phyloP scores from a whole-genome alignment of 2,113 vertebrate species.

The Neolamprologus variostigma region DNA sequence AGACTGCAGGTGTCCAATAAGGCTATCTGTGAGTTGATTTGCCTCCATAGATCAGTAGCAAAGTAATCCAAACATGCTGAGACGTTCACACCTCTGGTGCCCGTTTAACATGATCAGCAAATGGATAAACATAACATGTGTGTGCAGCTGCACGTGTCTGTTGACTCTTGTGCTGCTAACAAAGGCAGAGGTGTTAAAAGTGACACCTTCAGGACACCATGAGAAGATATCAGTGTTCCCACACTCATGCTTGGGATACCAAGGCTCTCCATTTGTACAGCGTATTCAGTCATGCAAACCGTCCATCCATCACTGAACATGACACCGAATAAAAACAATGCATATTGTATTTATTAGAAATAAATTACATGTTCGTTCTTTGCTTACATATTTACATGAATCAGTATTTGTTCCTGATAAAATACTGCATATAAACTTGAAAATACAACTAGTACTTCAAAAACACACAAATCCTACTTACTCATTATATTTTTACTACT shows the following conservation, averaged over 20 bases:
- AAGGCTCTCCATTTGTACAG: not conserved
- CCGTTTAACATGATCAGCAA: conserved; percentile 12
- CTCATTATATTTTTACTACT: not conserved
- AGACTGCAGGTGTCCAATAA: not conserved
- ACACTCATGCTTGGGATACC: not conserved
- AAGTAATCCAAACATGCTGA: not conserved
- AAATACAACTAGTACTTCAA: not conserved
- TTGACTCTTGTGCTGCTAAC: conserved; percentile 17
- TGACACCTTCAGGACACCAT: conserved; percentile 7
- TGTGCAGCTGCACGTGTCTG: conserved; percentile 58
- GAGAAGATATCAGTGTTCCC: conserved; percentile 12
- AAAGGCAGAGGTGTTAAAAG: conserved; percentile 27
- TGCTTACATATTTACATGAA: conserved; percentile 50
- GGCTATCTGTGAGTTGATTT: not conserved
- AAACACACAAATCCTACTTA: not conserved
- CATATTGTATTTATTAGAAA: conserved; percentile 33
- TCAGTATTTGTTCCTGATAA: not conserved
- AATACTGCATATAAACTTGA: not conserved
- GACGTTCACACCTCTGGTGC: conserved; percentile 30
- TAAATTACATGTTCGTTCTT: not conserved
- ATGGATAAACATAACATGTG: conserved; percentile 43
- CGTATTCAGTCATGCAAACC: not conserved
- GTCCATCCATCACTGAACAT: not conserved
- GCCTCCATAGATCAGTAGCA: not conserved
- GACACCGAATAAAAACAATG: not conserved